These are phyloP conservation scores for Ophiothrix spiculata DNA, from an alignment of 35 echinoderm and acorn worm genomes.

Conservation along the genomic window DNA sequence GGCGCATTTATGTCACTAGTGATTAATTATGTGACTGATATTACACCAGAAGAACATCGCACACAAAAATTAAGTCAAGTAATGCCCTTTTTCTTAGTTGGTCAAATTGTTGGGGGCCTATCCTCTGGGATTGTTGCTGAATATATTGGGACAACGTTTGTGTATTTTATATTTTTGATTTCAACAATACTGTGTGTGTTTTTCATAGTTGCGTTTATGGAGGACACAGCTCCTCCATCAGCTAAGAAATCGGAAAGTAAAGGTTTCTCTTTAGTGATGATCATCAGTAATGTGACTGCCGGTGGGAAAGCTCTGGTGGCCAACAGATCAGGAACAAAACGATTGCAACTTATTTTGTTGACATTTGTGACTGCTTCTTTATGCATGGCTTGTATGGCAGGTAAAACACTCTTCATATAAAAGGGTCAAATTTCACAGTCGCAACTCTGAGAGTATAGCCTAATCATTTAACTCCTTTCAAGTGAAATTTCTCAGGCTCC, in stretches of 20 bases:
- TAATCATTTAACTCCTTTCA: too few relatives aligned
- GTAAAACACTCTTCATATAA: too few relatives aligned
- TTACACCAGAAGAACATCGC: slow-evolving; percentile 49
- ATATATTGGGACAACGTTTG: neutral
- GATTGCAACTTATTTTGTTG: neutral
- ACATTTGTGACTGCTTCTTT: neutral
- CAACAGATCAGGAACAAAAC: neutral
- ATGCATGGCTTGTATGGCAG: neutral
- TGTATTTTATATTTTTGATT: slow-evolving; percentile 10
- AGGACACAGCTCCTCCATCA: neutral
- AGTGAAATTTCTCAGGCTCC: too few relatives aligned
- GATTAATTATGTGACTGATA: slow-evolving; percentile 70
- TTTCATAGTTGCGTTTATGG: slow-evolving; percentile 6
- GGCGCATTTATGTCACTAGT: slow-evolving; percentile 45
- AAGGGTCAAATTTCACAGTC: too few relatives aligned
- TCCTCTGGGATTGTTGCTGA: slow-evolving; percentile 48
- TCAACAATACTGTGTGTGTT: slow-evolving; percentile 1
- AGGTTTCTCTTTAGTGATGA: neutral
- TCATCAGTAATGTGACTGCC: slow-evolving; percentile 23
- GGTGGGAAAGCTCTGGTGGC: slow-evolving; percentile 8
- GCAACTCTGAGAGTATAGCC: too few relatives aligned
- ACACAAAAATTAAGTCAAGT: slow-evolving; percentile 56
- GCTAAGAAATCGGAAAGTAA: neutral
- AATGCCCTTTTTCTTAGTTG: slow-evolving; percentile 61
- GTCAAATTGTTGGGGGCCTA: slow-evolving; percentile 53